Base-by-base conservation (phyloP, 2,888 invertebrate genomes). In the Synanthedon andrenaeformis region DNA sequence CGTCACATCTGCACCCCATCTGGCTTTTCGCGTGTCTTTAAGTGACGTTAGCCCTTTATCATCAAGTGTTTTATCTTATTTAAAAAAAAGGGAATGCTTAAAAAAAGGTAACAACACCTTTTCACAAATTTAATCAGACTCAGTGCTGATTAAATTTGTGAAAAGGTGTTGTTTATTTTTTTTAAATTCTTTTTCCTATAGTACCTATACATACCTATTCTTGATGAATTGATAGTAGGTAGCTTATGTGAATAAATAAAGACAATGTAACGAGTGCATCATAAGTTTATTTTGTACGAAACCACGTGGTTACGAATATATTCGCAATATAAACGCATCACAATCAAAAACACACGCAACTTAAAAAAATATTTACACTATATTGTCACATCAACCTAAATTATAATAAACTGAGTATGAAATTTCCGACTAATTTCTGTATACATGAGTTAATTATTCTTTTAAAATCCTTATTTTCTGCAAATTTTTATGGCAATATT, bases 221-320 rank as follows among this genome's bases (percentile, higher is more conserved):
- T n/a, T n/a, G 19, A 23, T 28, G 6, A 4, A 23, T 23, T 23
- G 5, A 23, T 5, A 28, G 28, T 5, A 28, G 28, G 28, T 28
- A 28, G 19, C 28, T 28, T 8, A 8, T 23, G 3, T 11, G 4
- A 42, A 42, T 42, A n/a, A 45, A 49, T 49, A 70, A 70, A 64
- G 74, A 73, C 74, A 70, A 63, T 59, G 68, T 61, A 64, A 59
- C 81, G 79, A 84, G 84, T 85, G 85, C 84, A 79, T 76, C 70
- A 77, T 77, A 76, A 81, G 70, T 85, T 84, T 84, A 84, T 83
- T 85, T 83, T 84, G 82, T 82, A 84, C 78, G 79, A 35, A 35
- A 76, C 70, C 75, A 69, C 72, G 73, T 79, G 79, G 74, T 35
- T 3, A 35, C 35, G 35, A 81, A 79, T 79, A 73, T 66, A 73